Base-by-base conservation (phyloP, 2,113 vertebrate species). In the Quiscalus mexicanus region DNA sequence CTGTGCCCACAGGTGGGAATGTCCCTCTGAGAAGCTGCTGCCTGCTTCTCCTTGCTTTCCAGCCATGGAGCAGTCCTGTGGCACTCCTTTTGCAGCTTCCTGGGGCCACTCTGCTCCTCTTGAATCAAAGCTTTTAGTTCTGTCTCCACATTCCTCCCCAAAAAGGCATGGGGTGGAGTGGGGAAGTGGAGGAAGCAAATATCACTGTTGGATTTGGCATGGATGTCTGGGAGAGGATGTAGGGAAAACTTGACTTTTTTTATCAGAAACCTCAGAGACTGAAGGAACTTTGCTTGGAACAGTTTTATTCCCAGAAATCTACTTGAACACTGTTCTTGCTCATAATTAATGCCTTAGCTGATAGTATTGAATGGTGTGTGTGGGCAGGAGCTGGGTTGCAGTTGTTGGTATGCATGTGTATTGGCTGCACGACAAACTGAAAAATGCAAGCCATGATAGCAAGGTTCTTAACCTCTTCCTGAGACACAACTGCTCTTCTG, bases 381-480 rank as follows among this genome's bases (percentile, higher is more conserved):
- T 88, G 78, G 81, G 89, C 42, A 73, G 73, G 65, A 89, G 42
- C 71, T 73, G 89, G 23, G 58, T 69, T 86, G 62, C 45, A 63
- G 65, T 44, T 87, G 35, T 82, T 85, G 60, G 39, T 93, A 86
- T 94, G 94, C 39, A 10, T 92, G 45, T 88, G 70, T 91, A 42
- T 74, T 93, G 90, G 91, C 86, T 84, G 56, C 33, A n/a, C 0
- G 47, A 92, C 80, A 94, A 50, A 62, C 5, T 76, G 58, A 52
- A 94, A 79, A 91, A 85, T 79, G 63, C 73, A 69, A 60, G 39
- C 90, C 53, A 18, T 65, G 42, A 58, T 89, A 83, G 81, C 81
- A 44, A 70, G 69, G 63, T 87, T 88, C 83, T 94, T 86, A 95
- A 92, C 88, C 68, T 94, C 69, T 90, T 75, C 15, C 4, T 93